These are phyloP conservation scores for Pherbina coryleti DNA, from an alignment of 2,888 invertebrate genomes.

Conservation along the genomic window DNA sequence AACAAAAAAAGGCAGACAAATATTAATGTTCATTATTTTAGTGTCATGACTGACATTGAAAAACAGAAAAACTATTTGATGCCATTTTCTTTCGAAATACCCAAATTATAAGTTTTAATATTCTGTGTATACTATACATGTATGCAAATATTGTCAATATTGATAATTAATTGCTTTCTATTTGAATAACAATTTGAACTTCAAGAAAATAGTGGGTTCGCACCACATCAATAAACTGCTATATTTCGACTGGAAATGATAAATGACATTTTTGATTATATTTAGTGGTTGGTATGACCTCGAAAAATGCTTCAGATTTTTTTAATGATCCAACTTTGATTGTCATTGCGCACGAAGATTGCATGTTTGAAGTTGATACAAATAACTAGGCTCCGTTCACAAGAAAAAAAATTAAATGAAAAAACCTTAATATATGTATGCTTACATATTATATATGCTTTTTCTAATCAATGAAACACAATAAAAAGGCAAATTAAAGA, in stretches of 20 bases:
- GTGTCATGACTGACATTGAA: too few relatives aligned
- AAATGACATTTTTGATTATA: constrained; percentile 45
- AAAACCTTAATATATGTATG: neutral
- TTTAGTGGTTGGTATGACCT: constrained; percentile 48
- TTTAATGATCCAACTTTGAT: constrained; percentile 24
- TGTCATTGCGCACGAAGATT: constrained; percentile 21
- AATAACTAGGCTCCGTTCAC: neutral
- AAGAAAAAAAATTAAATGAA: neutral
- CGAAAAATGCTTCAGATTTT: constrained; percentile 22
- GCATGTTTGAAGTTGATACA: constrained; percentile 32
- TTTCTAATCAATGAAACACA: constrained; percentile 17
- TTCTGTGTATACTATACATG: neutral
- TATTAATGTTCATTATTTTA: too few relatives aligned
- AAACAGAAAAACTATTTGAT: too few relatives aligned
- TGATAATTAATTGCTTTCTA: neutral
- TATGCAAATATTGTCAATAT: constrained; percentile 30
- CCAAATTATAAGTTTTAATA: too few relatives aligned
- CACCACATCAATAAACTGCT: too few relatives aligned
- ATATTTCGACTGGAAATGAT: constrained; percentile 48
- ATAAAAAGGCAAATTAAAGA: neutral
- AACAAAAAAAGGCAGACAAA: too few relatives aligned
- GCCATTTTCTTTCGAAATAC: too few relatives aligned
- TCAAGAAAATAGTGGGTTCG: too few relatives aligned
- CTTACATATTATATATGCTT: neutral
- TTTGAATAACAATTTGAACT: too few relatives aligned